Evolutionary conservation across 2,888 invertebrate genomes (phyloP), one percentile per base, ranked within the genome.

Genomic region (Scaptomyza parva): DNA sequence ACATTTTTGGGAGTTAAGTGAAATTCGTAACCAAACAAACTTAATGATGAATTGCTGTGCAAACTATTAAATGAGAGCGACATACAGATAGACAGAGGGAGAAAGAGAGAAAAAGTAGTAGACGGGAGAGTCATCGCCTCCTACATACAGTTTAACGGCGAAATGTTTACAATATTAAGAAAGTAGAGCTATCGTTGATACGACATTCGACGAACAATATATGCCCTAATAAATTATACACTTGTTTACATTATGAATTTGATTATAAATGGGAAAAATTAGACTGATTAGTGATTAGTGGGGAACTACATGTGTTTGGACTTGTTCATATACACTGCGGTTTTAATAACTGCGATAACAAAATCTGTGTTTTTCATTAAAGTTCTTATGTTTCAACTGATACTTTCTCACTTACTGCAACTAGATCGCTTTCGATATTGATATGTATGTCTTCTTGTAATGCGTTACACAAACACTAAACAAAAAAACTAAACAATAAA

Each of bases 31-130:
- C 43, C 50, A 55, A 57, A 63, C 60, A 58, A 70, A 65, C 63
- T 60, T 55, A 47, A 78, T 64, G 50, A 65, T 82, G 53, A 71
- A 65, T 62, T 65, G 71, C 55, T 71, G 57, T 50, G 30, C 54
- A 65, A 57, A 59, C 35, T 8, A 22, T 35, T 37, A 45, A 52
- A 51, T 14, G 48, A 48, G 48, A 22, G 35, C 35, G 65, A 37
- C 20, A 20, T 18, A 33, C 35, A 20, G 20, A 41, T 11, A 48
- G 30, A 40, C 9, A 28, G 39, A 54, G 22, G 47, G 17, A 4
- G n/a, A 48, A 39, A 39, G 35, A 41, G 17, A 41, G 66, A 18
- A 35, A 14, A 41, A 53, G n/a, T 40, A 12, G 30, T 47, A 35
- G 20, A 18, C 28, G 28, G 18, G 12, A 47, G 28, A 48, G n/a